Conservation (phyloP, 2,113 vertebrate species). For the Anoplopoma fimbria region DNA sequence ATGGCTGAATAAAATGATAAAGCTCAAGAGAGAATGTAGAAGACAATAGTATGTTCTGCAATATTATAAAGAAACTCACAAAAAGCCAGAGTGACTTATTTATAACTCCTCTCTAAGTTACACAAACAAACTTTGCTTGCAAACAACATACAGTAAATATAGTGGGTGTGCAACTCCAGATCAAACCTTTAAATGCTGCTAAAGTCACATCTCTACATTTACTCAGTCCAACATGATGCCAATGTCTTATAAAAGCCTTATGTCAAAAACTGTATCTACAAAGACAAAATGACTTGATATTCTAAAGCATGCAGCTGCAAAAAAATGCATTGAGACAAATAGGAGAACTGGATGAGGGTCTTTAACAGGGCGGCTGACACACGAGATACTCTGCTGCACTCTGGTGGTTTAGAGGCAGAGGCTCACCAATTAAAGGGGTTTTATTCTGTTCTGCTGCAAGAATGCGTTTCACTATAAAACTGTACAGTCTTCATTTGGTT, state of each 20-base stretch:
- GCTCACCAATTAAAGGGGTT: background rate
- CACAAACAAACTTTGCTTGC: background rate
- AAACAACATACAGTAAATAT: background rate
- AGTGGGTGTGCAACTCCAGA: background rate
- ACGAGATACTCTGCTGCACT: slow-evolving; percentile 48
- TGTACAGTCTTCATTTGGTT: background rate
- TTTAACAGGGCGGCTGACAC: background rate
- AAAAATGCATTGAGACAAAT: background rate
- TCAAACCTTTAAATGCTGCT: background rate
- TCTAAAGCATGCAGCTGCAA: background rate
- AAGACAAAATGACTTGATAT: background rate
- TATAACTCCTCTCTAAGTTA: background rate
- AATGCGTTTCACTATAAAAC: background rate
- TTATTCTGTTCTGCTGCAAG: background rate
- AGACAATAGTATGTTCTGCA: background rate
- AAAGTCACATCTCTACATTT: background rate
- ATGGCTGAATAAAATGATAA: background rate
- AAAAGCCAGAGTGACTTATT: background rate
- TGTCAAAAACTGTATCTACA: background rate
- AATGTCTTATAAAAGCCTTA: too few species aligned
- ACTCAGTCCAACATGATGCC: background rate
- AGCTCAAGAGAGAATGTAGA: background rate
- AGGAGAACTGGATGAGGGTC: background rate
- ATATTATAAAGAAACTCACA: background rate
- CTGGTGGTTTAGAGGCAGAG: slow-evolving; percentile 42